Percentiles rank a stretch among this genome's conserved stretches.
These are phyloP conservation scores for Diarsia dahlii DNA, from an alignment of 2,888 invertebrate genomes.

Conservation along the genomic window DNA sequence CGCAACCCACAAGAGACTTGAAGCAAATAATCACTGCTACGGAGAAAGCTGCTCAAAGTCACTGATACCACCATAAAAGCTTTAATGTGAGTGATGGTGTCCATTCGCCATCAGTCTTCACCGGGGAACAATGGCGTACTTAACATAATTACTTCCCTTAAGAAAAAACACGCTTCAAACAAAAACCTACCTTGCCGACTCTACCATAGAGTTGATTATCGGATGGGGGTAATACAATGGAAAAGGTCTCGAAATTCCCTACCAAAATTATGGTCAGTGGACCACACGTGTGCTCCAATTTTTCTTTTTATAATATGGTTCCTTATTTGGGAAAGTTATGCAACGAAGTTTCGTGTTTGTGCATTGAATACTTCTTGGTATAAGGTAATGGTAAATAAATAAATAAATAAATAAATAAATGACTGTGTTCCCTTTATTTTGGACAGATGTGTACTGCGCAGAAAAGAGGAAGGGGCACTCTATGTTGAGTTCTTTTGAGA, in stretches of 20 bases:
- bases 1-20: slow-evolving; percentile 37
- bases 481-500: background rate
- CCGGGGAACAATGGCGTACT: slow-evolving; percentile 64
- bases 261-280: slow-evolving; percentile 59
- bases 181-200: slow-evolving; percentile 20
- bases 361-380: slow-evolving; percentile 42
- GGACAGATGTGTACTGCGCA: slow-evolving; percentile 4
- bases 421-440: slow-evolving; percentile 10
- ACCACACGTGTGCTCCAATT: slow-evolving; percentile 67
- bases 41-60: slow-evolving; percentile 62
- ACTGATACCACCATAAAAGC: slow-evolving; percentile 66
- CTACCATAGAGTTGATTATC: slow-evolving; percentile 7
- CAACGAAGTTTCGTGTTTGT: slow-evolving; percentile 29
- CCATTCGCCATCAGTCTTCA: slow-evolving; percentile 65
- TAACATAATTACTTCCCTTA: slow-evolving; percentile 66
- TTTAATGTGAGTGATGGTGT: slow-evolving; percentile 63
- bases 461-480: background rate
- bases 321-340: slow-evolving; percentile 41
- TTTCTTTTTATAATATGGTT: slow-evolving; percentile 51
- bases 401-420: too few relatives aligned
- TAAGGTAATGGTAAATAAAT: too few relatives aligned
- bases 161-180: slow-evolving; percentile 14
- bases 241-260: slow-evolving; percentile 52
- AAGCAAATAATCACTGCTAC: slow-evolving; percentile 47
- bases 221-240: background rate